A percentile compares a stretch with the other conserved stretches of the same genome.
These are phyloP conservation scores for Burhinus oedicnemus DNA, from an alignment of 2,113 vertebrate genomes.

Conservation along the genomic window DNA sequence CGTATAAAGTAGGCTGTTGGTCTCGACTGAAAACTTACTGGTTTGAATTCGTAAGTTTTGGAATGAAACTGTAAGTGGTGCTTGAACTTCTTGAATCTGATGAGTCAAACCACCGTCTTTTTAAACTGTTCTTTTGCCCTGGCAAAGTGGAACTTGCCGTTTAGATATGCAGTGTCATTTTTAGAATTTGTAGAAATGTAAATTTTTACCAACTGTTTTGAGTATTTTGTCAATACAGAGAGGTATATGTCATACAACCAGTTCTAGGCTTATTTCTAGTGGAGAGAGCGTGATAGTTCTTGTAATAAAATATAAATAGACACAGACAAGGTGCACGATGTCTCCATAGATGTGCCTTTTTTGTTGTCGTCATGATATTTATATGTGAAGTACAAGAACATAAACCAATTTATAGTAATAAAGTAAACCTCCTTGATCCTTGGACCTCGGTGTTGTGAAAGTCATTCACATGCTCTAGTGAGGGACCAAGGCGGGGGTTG, in stretches of 20 bases:
- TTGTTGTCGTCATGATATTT: not conserved
- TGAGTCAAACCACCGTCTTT: not conserved
- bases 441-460: not conserved
- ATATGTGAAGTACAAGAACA: not conserved
- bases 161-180: not conserved
- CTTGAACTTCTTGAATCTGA: not conserved
- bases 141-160: not conserved
- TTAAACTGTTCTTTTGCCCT: not conserved
- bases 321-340: not conserved
- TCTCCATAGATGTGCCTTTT: not conserved
- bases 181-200: slow-evolving; percentile 45
- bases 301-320: not conserved
- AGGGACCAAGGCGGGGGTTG: not conserved
- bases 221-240: slow-evolving; percentile 36
- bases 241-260: not conserved
- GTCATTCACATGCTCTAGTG: fast-evolving
- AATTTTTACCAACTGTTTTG: slow-evolving; percentile 44
- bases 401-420: not conserved
- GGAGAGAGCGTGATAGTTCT: not conserved
- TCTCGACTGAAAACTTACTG: not conserved
- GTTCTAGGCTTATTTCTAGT: not conserved
- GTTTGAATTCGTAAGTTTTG: not conserved
- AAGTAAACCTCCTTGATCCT: not conserved
- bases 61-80: not conserved
- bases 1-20: not conserved